Evolutionary conservation across 2,113 vertebrate genomes (phyloP), one percentile per base, ranked within the genome.

Genomic region (Lycocorax pyrrhopterus): DNA sequence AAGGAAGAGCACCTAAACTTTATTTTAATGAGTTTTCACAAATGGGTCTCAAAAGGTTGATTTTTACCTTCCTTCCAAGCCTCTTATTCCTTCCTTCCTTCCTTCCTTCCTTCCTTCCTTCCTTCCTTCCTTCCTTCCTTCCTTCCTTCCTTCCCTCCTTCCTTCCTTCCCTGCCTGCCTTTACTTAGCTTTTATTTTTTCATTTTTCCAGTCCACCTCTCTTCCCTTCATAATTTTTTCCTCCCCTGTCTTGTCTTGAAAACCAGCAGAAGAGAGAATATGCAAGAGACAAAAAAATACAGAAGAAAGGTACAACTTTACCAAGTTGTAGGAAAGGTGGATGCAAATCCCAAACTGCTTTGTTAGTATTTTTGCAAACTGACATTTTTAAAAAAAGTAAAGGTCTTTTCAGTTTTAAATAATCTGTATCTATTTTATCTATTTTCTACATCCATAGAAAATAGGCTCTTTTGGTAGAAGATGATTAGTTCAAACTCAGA

Each of bases 1-100:
- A 8, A 9, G 6, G 6, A 5, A 5, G 3, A 16, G 37, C 5
- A 32, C 8, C 10, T n/a, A n/a, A 30, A 23, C 3, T 49, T 71
- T 46, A 25, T 56, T 74, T 69, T 33, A 75, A 43, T 51, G 8
- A 41, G 4, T 69, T 92, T 92, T 66, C 46, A 53, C 15, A 62
- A 71, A 58, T 17, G 5, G 22, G 8, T 43, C 16, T 93, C 43
- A 53, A 87, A 76, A 87, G 9, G 4, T 15, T 52, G 21, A 32
- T 37, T 83, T 76, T 53, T 68, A 32, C 9, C 21, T 85, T 37
- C 29, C 18, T 62, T 67, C 37, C 27, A 32, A 51, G 32, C 7
- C 25, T 37, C 17, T 55, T 13, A 21, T 55, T 26, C 39, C 43
- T 58, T 47, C 18, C 35, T 37, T 62, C 41, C 26, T 39, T 35